A percentile compares a stretch with the other conserved stretches of the same genome.
phyloP scores from a whole-genome alignment of 2,888 invertebrate genomes.

The Dasypogon diadema region DNA sequence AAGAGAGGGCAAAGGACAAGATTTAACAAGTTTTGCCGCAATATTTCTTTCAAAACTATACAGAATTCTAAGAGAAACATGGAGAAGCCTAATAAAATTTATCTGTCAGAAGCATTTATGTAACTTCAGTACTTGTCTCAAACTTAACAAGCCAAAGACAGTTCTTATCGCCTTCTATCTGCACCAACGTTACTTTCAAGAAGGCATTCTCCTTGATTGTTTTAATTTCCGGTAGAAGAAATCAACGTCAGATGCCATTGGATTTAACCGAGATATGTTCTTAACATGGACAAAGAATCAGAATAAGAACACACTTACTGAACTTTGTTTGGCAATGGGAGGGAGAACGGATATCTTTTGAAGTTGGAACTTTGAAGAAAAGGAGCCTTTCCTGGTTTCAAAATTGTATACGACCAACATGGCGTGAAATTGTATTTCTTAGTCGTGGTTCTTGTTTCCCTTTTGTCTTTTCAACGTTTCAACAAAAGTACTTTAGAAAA shows the following conservation, averaged over 20 bases:
- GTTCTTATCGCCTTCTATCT: conserved; percentile 6
- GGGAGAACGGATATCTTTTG: conserved; percentile 22
- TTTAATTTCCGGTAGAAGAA: conserved; percentile 51
- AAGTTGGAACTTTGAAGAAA: conserved; percentile 40
- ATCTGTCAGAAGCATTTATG: conserved; percentile 33
- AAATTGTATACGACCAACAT: conserved; percentile 65
- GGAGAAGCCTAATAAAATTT: not conserved
- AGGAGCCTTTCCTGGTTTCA: conserved; percentile 38
- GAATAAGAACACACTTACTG: conserved; percentile 44
- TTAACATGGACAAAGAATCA: not conserved
- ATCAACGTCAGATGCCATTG: conserved; percentile 38
- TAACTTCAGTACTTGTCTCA: conserved; percentile 15
- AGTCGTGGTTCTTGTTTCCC: conserved; percentile 36
- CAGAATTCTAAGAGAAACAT: too few relatives aligned
- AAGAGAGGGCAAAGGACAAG: too few relatives aligned
- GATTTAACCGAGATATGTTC: not conserved
- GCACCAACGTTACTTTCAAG: conserved; percentile 46
- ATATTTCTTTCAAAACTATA: too few relatives aligned
- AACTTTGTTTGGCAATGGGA: not conserved
- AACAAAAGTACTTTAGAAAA: conserved; percentile 15
- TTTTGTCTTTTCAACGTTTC: conserved; percentile 45
- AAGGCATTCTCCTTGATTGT: conserved; percentile 44
- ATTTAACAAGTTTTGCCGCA: too few relatives aligned
- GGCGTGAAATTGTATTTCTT: conserved; percentile 68
- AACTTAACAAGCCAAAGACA: conserved; percentile 29